A percentile compares a stretch with the other conserved stretches of the same genome.
Conservation (phyloP, 2,113 vertebrate species). For the Aix galericulata region DNA sequence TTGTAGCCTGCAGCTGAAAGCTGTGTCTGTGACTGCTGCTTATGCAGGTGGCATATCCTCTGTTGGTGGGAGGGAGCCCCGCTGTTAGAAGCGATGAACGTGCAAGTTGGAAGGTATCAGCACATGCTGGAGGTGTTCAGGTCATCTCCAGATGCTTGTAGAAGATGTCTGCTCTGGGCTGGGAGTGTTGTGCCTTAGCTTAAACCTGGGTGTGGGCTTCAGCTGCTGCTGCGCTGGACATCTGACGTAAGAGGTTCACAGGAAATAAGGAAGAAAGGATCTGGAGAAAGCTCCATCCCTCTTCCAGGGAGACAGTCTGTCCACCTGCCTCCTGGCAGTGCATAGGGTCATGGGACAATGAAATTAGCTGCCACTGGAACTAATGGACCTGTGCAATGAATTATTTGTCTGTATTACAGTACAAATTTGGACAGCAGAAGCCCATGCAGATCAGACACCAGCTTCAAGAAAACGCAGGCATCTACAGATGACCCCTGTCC, state of each 20-base stretch:
- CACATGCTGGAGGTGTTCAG: not conserved
- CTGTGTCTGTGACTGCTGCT: not conserved
- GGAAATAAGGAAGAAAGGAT: not conserved
- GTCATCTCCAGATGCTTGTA: rapidly evolving
- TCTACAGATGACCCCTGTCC: not conserved
- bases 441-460: not conserved
- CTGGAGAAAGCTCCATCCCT: not conserved
- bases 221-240: not conserved
- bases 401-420: not conserved
- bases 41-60: not conserved
- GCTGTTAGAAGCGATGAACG: not conserved
- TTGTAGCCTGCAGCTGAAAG: not conserved
- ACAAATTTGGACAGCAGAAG: not conserved
- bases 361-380: not conserved
- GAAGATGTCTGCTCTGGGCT: not conserved
- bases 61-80: not conserved
- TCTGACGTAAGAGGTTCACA: not conserved
- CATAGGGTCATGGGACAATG: rapidly evolving
- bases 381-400: rapidly evolving
- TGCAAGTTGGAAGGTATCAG: not conserved
- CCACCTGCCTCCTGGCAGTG: not conserved
- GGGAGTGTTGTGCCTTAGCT: not conserved
- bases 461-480: rapidly evolving
- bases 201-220: not conserved
- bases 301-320: not conserved